These are phyloP conservation scores for Atta cephalotes DNA, from an alignment of 1,140 invertebrate genomes.

Conservation along the genomic window DNA sequence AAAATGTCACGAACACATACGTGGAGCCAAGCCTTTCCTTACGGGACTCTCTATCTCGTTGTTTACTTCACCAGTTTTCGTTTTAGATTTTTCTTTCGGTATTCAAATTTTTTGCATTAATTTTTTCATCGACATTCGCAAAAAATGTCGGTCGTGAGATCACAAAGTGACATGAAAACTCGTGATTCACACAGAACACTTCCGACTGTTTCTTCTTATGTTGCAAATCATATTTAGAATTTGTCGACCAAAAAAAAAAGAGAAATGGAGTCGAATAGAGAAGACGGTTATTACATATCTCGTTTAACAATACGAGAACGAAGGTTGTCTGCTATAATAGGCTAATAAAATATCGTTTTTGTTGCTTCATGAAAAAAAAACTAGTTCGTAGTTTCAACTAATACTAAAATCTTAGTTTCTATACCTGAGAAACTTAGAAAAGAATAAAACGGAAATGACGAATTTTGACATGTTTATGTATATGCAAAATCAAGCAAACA, in stretches of 20 bases:
- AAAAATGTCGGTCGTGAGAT: not conserved
- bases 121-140: not conserved
- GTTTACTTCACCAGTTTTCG: not conserved
- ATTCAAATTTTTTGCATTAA: conserved; percentile 22
- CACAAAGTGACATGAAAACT: not conserved
- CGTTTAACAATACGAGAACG: conserved; percentile 25
- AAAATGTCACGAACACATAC: not conserved
- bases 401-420: conserved; percentile 3
- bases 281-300: not conserved
- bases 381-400: not conserved
- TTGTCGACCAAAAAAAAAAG: not conserved
- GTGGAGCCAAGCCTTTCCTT: not conserved
- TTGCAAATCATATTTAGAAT: conserved; percentile 20
- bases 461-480: not conserved
- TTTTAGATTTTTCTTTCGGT: not conserved
- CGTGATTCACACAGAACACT: not conserved
- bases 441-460: not conserved
- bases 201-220: not conserved
- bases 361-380: not conserved
- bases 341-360: conserved; percentile 24
- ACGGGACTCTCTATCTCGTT: not conserved
- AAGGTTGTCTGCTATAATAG: not conserved
- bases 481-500: not conserved
- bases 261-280: not conserved
- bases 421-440: not conserved